phyloP scores from a whole-genome alignment of 2,888 invertebrate genomes.

The Ellobium chinense region DNA sequence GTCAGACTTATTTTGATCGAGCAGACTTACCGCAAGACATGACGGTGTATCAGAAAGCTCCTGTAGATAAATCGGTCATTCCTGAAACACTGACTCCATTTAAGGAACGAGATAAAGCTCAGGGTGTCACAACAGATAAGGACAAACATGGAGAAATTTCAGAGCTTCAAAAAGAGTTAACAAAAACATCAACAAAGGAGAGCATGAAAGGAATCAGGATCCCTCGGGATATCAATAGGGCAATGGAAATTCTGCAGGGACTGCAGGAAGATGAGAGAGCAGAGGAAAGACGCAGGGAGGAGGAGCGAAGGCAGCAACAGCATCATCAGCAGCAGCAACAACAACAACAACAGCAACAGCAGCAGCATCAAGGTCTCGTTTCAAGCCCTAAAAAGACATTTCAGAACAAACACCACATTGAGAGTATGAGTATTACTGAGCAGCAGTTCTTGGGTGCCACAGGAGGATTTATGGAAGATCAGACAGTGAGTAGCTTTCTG shows the following conservation, averaged over 20 bases:
- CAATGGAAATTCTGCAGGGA: constrained; percentile 43
- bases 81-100: neutral
- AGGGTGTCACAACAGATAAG: neutral
- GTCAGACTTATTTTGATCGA: constrained; percentile 35
- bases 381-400: constrained; percentile 40
- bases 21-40: constrained; percentile 43
- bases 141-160: constrained; percentile 35
- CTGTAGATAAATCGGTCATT: constrained; percentile 12
- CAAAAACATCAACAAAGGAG: constrained; percentile 43
- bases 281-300: constrained; percentile 33
- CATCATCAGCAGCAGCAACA: constrained; percentile 33
- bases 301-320: constrained; percentile 23
- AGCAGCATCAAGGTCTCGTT: constrained; percentile 5
- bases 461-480: constrained; percentile 35
- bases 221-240: constrained; percentile 45
- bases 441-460: constrained; percentile 34
- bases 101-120: constrained; percentile 30
- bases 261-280: constrained; percentile 43
- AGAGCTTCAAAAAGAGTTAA: constrained; percentile 44
- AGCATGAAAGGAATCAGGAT: constrained; percentile 44
- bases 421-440: constrained; percentile 21
- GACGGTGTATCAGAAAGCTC: constrained; percentile 43
- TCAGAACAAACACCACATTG: constrained; percentile 42
- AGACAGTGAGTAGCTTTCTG: constrained; percentile 29
- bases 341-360: constrained; percentile 33